phyloP scores from a whole-genome alignment of 2,888 invertebrate genomes.

The Micropterix aruncella region DNA sequence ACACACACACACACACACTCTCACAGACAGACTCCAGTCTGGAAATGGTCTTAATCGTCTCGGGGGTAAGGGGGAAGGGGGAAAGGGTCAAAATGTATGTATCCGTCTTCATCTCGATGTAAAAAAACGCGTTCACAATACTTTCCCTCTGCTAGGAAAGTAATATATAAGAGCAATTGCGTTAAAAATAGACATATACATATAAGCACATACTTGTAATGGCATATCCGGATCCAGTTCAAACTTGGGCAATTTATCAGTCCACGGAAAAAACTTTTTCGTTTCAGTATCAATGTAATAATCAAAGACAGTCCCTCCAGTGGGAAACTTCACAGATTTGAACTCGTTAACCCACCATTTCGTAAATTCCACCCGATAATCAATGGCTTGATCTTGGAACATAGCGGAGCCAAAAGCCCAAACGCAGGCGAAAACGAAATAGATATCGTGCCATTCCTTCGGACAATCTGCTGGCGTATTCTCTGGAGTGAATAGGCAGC shows the following conservation, averaged over 20 bases:
- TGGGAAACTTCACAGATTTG: slow-evolving; percentile 85
- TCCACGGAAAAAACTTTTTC: slow-evolving; percentile 83
- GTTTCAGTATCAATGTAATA: slow-evolving; percentile 85
- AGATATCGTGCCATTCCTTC: slow-evolving; percentile 90
- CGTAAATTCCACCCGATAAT: slow-evolving; percentile 74
- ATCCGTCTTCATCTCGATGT: too few species aligned
- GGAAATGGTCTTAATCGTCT: too few species aligned
- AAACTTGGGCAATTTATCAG: slow-evolving; percentile 78
- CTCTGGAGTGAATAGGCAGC: slow-evolving; percentile 68
- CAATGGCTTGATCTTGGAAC: slow-evolving; percentile 82
- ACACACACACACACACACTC: too few species aligned
- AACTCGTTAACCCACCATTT: slow-evolving; percentile 98
- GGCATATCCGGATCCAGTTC: slow-evolving; percentile 86
- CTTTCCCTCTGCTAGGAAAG: too few species aligned
- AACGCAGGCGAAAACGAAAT: slow-evolving; percentile 90
- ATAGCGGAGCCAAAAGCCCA: slow-evolving; percentile 98
- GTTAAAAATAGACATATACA: background rate
- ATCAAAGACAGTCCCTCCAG: slow-evolving; percentile 88
- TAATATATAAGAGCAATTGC: too few species aligned
- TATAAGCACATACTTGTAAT: slow-evolving; percentile 58
- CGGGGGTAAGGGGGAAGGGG: too few species aligned
- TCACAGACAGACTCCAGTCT: too few species aligned
- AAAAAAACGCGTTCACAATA: too few species aligned
- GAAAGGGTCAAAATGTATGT: too few species aligned
- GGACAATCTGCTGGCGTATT: slow-evolving; percentile 81